phyloP scores from a whole-genome alignment of 2,113 vertebrate genomes.

The Egretta garzetta region DNA sequence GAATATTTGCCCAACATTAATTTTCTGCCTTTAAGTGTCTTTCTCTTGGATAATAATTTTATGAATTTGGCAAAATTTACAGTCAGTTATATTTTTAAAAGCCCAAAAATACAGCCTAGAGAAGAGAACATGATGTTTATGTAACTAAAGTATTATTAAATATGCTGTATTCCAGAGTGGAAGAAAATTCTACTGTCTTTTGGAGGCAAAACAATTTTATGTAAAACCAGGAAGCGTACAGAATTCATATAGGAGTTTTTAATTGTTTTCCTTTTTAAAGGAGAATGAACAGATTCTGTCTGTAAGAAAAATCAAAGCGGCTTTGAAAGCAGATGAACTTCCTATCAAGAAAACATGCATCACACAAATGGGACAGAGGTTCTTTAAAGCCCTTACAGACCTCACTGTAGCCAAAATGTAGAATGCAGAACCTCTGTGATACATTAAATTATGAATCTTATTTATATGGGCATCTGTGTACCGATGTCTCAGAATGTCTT shows the following conservation, averaged over 20 bases:
- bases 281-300: constrained; percentile 38
- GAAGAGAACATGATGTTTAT: constrained; percentile 40
- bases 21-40: constrained; percentile 57
- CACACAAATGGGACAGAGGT: constrained; percentile 45
- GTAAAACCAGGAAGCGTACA: constrained; percentile 10
- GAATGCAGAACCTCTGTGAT: constrained; percentile 76
- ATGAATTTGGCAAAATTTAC: constrained; percentile 31
- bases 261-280: constrained; percentile 48
- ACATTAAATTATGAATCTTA: constrained; percentile 81
- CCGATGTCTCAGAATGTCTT: constrained; percentile 85
- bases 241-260: constrained; percentile 45
- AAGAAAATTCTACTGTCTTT: constrained; percentile 42
- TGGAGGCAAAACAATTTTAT: constrained; percentile 37
- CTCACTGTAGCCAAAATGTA: constrained; percentile 75
- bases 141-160: constrained; percentile 42
- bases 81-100: constrained; percentile 60
- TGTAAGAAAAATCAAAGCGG: constrained; percentile 61
- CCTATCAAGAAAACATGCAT: constrained; percentile 17
- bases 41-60: constrained; percentile 43
- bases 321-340: constrained; percentile 48
- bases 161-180: constrained; percentile 44
- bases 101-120: constrained; percentile 41
- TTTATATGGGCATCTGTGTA: constrained; percentile 88
- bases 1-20: neutral
- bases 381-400: constrained; percentile 64